Conservation (phyloP, 2,797 vertebrate genomes). For the Sebastes miniatus region DNA sequence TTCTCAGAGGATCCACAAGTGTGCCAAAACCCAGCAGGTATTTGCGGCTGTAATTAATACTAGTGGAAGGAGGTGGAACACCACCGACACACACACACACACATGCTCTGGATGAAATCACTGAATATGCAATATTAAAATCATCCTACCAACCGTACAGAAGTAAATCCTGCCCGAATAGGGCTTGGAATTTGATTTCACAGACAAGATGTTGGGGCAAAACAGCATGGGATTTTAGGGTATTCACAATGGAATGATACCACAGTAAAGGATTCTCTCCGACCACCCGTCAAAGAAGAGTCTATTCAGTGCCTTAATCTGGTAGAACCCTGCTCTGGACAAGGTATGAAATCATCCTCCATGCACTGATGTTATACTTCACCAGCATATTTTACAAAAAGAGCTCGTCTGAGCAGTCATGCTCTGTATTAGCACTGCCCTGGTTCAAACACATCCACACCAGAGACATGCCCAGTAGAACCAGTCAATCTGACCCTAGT, state of each 20-base stretch:
- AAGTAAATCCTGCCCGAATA: not conserved
- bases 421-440: not conserved
- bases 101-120: not conserved
- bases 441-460: not conserved
- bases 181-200: not conserved
- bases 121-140: conserved; percentile 8
- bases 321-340: not conserved
- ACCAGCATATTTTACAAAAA: not conserved
- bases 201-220: not conserved
- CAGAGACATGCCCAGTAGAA: not conserved
- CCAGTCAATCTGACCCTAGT: not conserved
- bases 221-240: not conserved
- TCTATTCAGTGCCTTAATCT: not conserved
- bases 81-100: not conserved
- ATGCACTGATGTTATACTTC: not conserved
- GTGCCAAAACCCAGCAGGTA: conserved; percentile 37
- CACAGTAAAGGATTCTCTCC: not conserved
- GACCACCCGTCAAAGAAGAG: not conserved
- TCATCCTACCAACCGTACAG: not conserved
- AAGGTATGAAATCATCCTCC: not conserved
- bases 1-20: conserved; percentile 10
- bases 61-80: not conserved
- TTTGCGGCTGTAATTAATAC: conserved; percentile 19
- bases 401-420: not conserved
- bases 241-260: no score